Percentiles rank a stretch among this genome's conserved stretches.
phyloP scores from a whole-genome alignment of 2,797 vertebrate genomes.

The Sparidentex hasta region DNA sequence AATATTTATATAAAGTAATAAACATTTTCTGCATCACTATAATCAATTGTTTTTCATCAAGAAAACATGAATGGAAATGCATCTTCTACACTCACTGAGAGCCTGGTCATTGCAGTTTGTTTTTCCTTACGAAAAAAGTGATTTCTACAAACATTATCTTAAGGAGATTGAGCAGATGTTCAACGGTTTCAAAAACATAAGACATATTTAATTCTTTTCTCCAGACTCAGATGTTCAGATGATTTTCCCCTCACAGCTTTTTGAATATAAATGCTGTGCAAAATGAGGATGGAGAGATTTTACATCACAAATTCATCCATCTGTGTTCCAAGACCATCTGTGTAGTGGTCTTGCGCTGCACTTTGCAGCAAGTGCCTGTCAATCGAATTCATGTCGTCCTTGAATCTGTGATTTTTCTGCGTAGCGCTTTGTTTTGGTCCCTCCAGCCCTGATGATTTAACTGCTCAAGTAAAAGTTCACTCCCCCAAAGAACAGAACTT shows the following conservation, averaged over 20 bases:
- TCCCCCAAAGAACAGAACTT: not conserved
- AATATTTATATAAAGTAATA: conserved; percentile 1
- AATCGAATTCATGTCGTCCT: conserved; percentile 3
- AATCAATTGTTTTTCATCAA: not conserved
- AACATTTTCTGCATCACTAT: not conserved
- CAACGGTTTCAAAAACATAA: not conserved
- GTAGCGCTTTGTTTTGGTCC: not conserved
- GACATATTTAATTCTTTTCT: not conserved
- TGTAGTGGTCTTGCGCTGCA: conserved; percentile 2
- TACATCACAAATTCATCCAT: conserved; percentile 15
- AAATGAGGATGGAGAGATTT: not conserved
- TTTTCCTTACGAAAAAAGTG: not conserved
- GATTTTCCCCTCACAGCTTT: not conserved
- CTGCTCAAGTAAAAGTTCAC: not conserved
- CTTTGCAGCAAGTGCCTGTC: not conserved
- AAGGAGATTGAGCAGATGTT: not conserved
- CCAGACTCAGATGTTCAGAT: not conserved
- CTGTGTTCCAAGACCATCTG: conserved; percentile 33
- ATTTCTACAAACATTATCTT: not conserved
- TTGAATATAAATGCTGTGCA: not conserved
- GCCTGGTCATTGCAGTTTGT: not conserved
- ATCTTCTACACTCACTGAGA: not conserved
- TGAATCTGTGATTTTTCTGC: not conserved
- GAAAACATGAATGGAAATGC: not conserved
- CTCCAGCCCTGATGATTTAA: not conserved